Conservation (phyloP, 1,140 invertebrate genomes). For the Eubasilissa regina region DNA sequence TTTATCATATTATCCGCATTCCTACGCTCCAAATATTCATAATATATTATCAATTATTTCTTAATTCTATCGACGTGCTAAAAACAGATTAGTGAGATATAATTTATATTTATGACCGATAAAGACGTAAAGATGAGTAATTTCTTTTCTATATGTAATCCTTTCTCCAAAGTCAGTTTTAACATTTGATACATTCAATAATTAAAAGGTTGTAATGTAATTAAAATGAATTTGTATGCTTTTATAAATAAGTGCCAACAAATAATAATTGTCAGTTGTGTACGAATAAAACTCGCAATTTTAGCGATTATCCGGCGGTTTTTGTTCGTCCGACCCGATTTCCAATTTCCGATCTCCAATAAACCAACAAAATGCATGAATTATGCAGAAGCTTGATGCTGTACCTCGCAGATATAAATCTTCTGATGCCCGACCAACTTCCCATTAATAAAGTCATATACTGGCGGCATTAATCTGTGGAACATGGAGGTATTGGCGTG, state of each 20-base stretch:
- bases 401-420: constrained; percentile 5
- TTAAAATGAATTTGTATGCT: too few species aligned
- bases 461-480: background rate
- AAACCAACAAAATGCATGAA: constrained; percentile 11
- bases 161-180: too few species aligned
- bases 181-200: too few species aligned
- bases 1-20: too few species aligned
- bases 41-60: too few species aligned
- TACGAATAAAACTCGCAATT: background rate
- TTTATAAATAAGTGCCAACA: background rate
- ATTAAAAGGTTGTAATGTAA: too few species aligned
- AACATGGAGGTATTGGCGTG: background rate
- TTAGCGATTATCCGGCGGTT: constrained; percentile 1
- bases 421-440: constrained; percentile 4
- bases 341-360: background rate
- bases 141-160: too few species aligned
- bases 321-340: constrained; percentile 4
- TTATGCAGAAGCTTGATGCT: background rate
- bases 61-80: too few species aligned
- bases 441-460: constrained; percentile 20
- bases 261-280: background rate
- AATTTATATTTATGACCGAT: too few species aligned
- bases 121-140: too few species aligned
- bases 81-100: too few species aligned
- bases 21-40: too few species aligned